A percentile compares a stretch with the other conserved stretches of the same genome.
Evolutionary conservation across 2,797 vertebrate genomes (phyloP).

Genomic region (Euphonia xanthogaster): DNA sequence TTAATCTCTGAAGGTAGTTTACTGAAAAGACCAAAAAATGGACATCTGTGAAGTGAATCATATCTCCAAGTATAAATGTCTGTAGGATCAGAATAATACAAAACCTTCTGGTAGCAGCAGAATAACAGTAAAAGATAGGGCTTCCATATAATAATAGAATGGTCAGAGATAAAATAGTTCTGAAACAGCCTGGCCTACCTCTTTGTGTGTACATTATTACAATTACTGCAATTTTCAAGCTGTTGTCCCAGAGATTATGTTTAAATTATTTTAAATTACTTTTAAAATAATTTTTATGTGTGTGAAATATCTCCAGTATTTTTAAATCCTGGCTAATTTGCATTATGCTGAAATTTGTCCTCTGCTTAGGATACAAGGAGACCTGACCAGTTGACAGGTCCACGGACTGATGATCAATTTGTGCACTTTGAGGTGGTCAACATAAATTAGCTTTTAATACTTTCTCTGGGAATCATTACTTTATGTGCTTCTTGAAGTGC

Average conservation of each 20-base stretch:
- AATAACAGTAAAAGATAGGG: background rate
- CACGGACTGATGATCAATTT: background rate
- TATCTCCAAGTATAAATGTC: background rate
- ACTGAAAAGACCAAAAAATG: background rate
- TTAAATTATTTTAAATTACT: no score
- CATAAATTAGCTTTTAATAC: background rate
- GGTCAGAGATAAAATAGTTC: background rate
- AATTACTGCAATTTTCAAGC: background rate
- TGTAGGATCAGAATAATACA: background rate
- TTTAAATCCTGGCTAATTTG: background rate
- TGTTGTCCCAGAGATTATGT: background rate
- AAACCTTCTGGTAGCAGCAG: background rate
- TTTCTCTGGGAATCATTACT: background rate
- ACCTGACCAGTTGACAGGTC: background rate
- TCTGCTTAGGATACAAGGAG: background rate
- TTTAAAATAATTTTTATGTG: background rate
- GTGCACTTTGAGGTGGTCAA: background rate
- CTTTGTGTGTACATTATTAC: background rate
- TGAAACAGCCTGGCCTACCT: background rate
- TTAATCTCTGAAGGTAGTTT: background rate
- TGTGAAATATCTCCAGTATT: background rate
- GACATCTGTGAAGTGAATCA: background rate
- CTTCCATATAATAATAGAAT: background rate
- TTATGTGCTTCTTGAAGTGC: background rate
- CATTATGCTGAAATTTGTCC: background rate